phyloP scores from a whole-genome alignment of 2,113 vertebrate species.

The Trematomus loennbergii region DNA sequence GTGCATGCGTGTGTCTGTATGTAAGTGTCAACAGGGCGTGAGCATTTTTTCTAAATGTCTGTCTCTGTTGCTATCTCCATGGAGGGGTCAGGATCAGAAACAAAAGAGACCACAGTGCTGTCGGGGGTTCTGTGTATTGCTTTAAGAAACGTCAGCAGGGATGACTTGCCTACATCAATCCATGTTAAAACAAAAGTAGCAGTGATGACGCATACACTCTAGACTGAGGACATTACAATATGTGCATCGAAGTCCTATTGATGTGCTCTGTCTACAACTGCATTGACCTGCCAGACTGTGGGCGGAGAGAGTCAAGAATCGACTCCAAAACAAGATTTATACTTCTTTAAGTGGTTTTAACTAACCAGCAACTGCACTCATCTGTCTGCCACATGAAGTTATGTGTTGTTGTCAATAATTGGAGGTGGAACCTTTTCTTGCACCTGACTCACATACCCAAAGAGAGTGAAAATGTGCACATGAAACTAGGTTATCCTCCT shows the following conservation, averaged over 20 bases:
- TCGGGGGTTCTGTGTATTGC: neutral
- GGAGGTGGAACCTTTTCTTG: conserved; percentile 33
- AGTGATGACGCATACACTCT: neutral
- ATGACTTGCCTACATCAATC: neutral
- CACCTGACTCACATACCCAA: conserved; percentile 57
- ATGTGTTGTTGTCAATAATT: conserved; percentile 16
- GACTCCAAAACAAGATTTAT: neutral
- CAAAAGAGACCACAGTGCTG: neutral
- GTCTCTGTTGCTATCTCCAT: neutral
- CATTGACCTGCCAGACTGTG: neutral
- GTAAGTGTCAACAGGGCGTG: no score
- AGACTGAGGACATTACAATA: neutral
- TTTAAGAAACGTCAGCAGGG: neutral
- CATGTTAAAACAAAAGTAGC: conserved; percentile 8
- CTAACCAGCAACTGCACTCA: neutral
- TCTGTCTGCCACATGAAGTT: neutral
- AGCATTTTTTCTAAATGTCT: no score
- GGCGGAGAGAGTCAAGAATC: neutral
- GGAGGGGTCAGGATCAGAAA: neutral
- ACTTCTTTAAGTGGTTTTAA: neutral
- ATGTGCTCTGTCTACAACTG: neutral
- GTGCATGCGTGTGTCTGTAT: no score
- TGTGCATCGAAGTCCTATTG: neutral
- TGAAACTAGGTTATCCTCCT: conserved; percentile 72
- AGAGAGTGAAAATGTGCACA: conserved; percentile 46